Percentiles rank a stretch among this genome's conserved stretches.
phyloP scores from a whole-genome alignment of 2,797 vertebrate genomes.

The Diglossa cyanea region DNA sequence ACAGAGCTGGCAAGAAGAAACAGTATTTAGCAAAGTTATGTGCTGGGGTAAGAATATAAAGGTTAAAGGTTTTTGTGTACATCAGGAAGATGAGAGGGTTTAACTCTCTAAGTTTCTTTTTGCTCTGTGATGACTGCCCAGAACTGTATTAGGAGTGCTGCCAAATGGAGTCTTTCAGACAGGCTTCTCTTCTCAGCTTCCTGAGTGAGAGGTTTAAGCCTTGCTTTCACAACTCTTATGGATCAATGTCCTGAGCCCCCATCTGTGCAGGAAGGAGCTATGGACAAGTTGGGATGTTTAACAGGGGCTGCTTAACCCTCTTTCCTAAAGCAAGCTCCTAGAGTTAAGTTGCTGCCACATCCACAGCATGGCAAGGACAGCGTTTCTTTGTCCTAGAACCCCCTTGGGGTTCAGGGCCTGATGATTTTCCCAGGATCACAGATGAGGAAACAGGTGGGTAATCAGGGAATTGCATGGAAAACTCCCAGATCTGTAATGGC shows the following conservation, averaged over 20 bases:
- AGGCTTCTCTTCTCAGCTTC: neutral
- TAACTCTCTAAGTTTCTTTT: neutral
- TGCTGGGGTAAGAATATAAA: neutral
- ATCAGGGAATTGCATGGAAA: neutral
- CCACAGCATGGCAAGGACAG: neutral
- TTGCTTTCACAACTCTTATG: accelerated
- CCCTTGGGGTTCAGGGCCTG: accelerated
- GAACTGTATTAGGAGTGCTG: neutral
- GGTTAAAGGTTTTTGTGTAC: neutral
- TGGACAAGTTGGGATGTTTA: neutral
- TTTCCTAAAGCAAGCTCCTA: neutral
- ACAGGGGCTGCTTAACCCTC: neutral
- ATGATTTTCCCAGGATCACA: neutral
- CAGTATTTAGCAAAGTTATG: neutral
- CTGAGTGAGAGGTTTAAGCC: neutral
- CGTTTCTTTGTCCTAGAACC: neutral
- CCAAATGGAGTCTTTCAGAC: neutral
- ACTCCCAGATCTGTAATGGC: neutral
- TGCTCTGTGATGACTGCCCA: neutral
- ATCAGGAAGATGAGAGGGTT: neutral
- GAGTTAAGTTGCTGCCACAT: neutral
- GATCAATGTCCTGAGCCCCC: neutral
- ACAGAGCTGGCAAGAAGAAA: neutral
- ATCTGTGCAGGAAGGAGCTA: neutral
- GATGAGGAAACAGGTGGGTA: neutral